Percentiles rank a stretch among this genome's conserved stretches.
Evolutionary conservation across 2,888 invertebrate species (phyloP).

Genomic region (Andrena bicolor): DNA sequence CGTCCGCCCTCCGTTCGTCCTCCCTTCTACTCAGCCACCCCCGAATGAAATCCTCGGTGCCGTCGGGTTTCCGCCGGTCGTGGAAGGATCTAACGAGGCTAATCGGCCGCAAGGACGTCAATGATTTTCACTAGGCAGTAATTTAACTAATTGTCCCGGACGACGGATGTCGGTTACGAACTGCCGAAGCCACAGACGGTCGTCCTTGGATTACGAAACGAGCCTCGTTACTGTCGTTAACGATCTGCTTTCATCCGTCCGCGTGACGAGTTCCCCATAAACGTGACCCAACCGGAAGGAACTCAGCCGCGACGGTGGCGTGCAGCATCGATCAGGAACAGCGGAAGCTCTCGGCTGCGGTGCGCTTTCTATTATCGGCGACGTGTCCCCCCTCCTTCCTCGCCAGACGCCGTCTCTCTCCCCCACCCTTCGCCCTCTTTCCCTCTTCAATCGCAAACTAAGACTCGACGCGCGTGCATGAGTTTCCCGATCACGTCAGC

Average conservation of each 20-base stretch:
- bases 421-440: background rate
- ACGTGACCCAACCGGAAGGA: slow-evolving; percentile 67
- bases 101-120: slow-evolving; percentile 58
- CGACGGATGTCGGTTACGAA: slow-evolving; percentile 61
- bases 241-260: slow-evolving; percentile 72
- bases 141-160: slow-evolving; percentile 67
- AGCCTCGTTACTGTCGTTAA: slow-evolving; percentile 67
- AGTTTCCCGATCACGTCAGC: slow-evolving; percentile 83
- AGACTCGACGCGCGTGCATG: slow-evolving; percentile 67
- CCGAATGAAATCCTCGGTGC: slow-evolving; percentile 14
- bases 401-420: background rate
- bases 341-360: slow-evolving; percentile 60
- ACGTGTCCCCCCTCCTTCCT: slow-evolving; percentile 33
- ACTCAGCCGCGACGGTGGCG: slow-evolving; percentile 29
- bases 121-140: slow-evolving; percentile 64
- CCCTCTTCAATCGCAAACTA: slow-evolving; percentile 49
- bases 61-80: slow-evolving; percentile 25
- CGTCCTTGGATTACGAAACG: slow-evolving; percentile 64
- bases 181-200: slow-evolving; percentile 59
- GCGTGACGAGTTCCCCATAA: slow-evolving; percentile 59
- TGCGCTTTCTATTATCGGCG: slow-evolving; percentile 69
- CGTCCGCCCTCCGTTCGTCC: background rate
- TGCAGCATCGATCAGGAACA: slow-evolving; percentile 50
- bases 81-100: slow-evolving; percentile 54
- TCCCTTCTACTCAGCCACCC: background rate